Evolutionary conservation across 2,113 vertebrate genomes (phyloP).

Genomic region (Isichthys henryi): DNA sequence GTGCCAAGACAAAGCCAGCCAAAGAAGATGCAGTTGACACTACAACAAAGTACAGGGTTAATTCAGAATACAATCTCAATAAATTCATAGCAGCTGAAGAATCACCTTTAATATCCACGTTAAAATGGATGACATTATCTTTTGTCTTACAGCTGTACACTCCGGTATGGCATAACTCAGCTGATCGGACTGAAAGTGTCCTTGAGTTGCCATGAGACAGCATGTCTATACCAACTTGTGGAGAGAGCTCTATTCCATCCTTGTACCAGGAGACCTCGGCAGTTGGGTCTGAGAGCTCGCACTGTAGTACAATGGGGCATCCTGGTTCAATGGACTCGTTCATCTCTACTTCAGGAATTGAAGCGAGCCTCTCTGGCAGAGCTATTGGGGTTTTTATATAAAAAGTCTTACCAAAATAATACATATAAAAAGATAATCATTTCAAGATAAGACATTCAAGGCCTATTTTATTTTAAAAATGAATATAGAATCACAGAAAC

Average conservation of each 20-base stretch:
- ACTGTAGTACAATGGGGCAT: conserved; percentile 54
- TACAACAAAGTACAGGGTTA: not conserved
- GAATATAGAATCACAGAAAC: not conserved
- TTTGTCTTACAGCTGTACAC: conserved; percentile 25
- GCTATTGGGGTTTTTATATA: conserved; percentile 12
- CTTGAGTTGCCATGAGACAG: conserved; percentile 45
- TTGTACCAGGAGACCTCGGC: conserved; percentile 55
- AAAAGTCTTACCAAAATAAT: not conserved
- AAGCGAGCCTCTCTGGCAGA: not conserved
- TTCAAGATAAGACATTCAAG: conserved; percentile 4
- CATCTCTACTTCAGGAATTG: conserved; percentile 15
- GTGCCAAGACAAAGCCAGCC: not conserved
- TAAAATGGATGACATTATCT: conserved; percentile 26
- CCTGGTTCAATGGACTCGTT: conserved; percentile 41
- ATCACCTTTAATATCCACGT: conserved; percentile 75
- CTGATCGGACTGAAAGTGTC: conserved; percentile 47
- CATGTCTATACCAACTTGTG: conserved; percentile 48
- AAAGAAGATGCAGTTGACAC: not conserved
- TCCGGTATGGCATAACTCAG: conserved; percentile 20
- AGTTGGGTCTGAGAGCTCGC: conserved; percentile 55
- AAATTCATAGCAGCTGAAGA: conserved; percentile 8
- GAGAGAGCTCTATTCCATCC: conserved; percentile 48
- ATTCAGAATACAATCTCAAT: not conserved
- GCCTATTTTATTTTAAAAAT: not conserved
- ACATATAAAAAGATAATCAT: not conserved